A percentile compares a stretch with the other conserved stretches of the same genome.
Conservation (phyloP, 2,888 invertebrate species). For the Slavum lentiscoides region DNA sequence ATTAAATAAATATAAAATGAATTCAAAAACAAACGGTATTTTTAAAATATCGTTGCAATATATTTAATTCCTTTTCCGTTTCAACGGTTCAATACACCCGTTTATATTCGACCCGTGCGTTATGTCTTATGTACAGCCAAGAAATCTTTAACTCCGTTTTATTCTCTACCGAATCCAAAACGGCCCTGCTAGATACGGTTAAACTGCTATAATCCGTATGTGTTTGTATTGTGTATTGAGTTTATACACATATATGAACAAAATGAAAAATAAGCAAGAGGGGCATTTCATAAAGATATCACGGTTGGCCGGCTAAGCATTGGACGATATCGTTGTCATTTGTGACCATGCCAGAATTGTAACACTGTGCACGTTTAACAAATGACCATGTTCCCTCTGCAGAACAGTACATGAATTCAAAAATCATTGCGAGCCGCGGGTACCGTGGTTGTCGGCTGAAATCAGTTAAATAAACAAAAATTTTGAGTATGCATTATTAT, state of each 20-base stretch:
- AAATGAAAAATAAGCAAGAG: slow-evolving; percentile 41
- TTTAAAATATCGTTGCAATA: slow-evolving; percentile 21
- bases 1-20: neutral
- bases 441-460: too few relatives aligned
- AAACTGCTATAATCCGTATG: slow-evolving; percentile 20
- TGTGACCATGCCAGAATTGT: slow-evolving; percentile 40
- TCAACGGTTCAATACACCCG: slow-evolving; percentile 24
- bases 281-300: slow-evolving; percentile 41
- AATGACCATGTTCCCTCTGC: neutral
- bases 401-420: neutral
- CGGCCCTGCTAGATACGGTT: slow-evolving; percentile 25
- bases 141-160: slow-evolving; percentile 34
- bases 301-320: slow-evolving; percentile 47
- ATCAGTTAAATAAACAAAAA: too few relatives aligned
- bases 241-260: neutral
- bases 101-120: slow-evolving; percentile 21
- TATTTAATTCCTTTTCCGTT: slow-evolving; percentile 30
- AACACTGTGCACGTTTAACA: slow-evolving; percentile 26
- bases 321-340: slow-evolving; percentile 45
- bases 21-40: neutral
- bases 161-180: slow-evolving; percentile 24
- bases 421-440: neutral
- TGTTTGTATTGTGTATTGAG: neutral
- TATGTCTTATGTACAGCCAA: slow-evolving; percentile 17
- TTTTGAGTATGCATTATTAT: too few relatives aligned